Evolutionary conservation across 2,888 invertebrate genomes (phyloP), one percentile per base, ranked within the genome.

Genomic region (Agrotis puta): DNA sequence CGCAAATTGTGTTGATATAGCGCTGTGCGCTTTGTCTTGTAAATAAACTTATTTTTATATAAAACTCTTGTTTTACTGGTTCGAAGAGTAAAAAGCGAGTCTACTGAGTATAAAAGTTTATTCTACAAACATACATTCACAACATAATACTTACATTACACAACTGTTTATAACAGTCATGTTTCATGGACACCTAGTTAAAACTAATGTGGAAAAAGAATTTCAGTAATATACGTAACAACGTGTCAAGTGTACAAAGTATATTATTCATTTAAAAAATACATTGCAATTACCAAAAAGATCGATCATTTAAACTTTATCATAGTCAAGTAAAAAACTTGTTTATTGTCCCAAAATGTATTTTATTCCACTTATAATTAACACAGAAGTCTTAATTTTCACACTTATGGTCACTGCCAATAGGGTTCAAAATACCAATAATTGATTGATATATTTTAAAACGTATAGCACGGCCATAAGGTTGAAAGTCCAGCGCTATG

Each of bases 21-120:
- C 83, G 82, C 84, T 65, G 14, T 57, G 57, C 63, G 53, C 61
- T 68, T 39, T 63, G 18, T 73, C 54, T 57, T 81, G 76, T 86
- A 84, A 77, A 83, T 84, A 84, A 71, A 83, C 27, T 27, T 58
- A 53, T 64, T 64, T 75, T 51, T 73, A 64, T 50, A 69, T 39
- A 13, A 61, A 54, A 27, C 14, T 18, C 1, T 62, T 62, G 24
- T 80, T 80, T 78, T 65, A 63, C 7, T 66, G 5, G 1, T 74
- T 51, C 18, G 48, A 61, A 6, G 13, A 67, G 22, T 16, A 45
- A 79, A 47, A 67, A 74, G 27, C 64, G 2, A 20, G 24, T 58
- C 0, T 45, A 22, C 22, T 57, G 75, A 59, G 16, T 64, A 67
- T 50, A 76, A 57, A 70, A 63, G 20, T 75, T 76, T 81, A 75